Conservation (phyloP, 2,888 invertebrate genomes). For the Leptinotarsa rubiginosa region DNA sequence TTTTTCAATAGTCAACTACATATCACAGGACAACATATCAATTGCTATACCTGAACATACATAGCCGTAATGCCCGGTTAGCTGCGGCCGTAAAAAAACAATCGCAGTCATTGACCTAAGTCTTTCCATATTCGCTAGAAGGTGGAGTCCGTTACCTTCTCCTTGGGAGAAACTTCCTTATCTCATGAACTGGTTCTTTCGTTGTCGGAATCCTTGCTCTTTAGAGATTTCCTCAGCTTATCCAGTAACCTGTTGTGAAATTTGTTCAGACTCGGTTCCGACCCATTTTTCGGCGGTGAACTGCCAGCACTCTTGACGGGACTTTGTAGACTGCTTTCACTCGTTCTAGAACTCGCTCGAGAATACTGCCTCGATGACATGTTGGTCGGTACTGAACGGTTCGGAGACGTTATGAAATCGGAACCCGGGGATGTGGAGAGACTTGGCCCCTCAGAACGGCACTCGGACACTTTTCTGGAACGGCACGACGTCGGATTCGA, state of each 20-base stretch:
- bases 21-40: conserved; percentile 60
- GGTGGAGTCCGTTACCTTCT: conserved; percentile 45
- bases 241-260: conserved; percentile 85
- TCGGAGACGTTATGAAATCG: conserved; percentile 69
- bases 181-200: conserved; percentile 71
- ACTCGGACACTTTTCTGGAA: conserved; percentile 80
- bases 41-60: conserved; percentile 57
- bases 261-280: conserved; percentile 77
- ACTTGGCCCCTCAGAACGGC: conserved; percentile 80
- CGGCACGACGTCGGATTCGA: conserved; percentile 74
- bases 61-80: conserved; percentile 50
- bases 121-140: conserved; percentile 49
- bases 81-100: conserved; percentile 47
- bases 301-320: conserved; percentile 77
- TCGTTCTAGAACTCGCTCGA: conserved; percentile 73
- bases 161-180: conserved; percentile 40
- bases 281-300: conserved; percentile 73
- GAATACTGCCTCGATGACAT: conserved; percentile 72
- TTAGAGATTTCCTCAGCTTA: conserved; percentile 80
- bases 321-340: conserved; percentile 74
- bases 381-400: conserved; percentile 73
- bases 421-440: conserved; percentile 75
- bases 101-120: conserved; percentile 40
- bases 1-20: conserved; percentile 46
- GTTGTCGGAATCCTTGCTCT: conserved; percentile 61